A percentile compares a stretch with the other conserved stretches of the same genome.
Conservation (phyloP, 35 echinoderm and acorn worm species). For the Amphiura filiformis region DNA sequence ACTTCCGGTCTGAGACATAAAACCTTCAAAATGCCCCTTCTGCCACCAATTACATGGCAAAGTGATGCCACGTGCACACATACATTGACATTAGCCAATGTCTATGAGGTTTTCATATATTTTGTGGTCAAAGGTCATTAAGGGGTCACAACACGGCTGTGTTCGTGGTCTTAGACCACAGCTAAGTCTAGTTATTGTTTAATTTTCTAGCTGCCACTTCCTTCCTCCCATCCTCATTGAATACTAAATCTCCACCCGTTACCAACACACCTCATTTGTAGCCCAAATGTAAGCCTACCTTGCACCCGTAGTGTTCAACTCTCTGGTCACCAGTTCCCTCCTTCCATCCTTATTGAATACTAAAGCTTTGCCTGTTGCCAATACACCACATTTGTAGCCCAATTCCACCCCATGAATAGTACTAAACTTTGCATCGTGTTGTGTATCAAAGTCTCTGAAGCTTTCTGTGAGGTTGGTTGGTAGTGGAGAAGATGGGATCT, state of each 20-base stretch:
- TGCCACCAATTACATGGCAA: too few relatives aligned
- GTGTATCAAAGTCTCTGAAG: conserved; percentile 44
- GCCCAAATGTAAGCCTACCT: conserved; percentile 59
- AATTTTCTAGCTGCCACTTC: conserved; percentile 66
- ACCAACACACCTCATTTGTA: conserved; percentile 76
- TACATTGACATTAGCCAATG: too few relatives aligned
- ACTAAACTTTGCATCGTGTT: conserved; percentile 40
- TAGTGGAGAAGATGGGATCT: background rate
- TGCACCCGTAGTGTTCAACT: conserved; percentile 61
- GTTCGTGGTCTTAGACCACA: too few relatives aligned
- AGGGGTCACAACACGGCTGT: too few relatives aligned
- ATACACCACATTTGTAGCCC: conserved; percentile 74
- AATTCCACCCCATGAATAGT: conserved; percentile 32
- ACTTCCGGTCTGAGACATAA: too few relatives aligned
- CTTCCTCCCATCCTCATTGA: conserved; percentile 55
- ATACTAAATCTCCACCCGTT: conserved; percentile 79
- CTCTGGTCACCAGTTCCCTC: conserved; percentile 71
- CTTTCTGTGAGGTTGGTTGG: conserved; percentile 49
- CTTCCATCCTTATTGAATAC: conserved; percentile 66
- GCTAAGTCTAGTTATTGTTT: too few relatives aligned
- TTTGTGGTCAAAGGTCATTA: too few relatives aligned
- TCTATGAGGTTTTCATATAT: too few relatives aligned
- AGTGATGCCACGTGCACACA: too few relatives aligned
- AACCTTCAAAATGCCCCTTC: too few relatives aligned
- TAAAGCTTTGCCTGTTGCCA: conserved; percentile 77